Evolutionary conservation across 2,113 vertebrate genomes (phyloP).

Genomic region (Cryptomyrus ogoouensis): DNA sequence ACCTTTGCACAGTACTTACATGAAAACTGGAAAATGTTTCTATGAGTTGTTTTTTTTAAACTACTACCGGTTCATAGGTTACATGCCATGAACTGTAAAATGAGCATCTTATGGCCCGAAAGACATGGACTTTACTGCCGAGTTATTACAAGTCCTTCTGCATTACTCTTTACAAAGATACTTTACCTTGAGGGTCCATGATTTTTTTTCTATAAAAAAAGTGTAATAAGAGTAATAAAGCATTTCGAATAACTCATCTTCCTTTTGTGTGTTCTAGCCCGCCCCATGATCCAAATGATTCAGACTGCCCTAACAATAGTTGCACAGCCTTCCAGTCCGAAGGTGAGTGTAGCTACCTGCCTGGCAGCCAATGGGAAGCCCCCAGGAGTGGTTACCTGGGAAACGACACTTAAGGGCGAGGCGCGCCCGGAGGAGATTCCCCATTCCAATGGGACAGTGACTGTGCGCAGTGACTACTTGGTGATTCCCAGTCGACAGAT

Average conservation of each 20-base stretch:
- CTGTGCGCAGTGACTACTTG: slow-evolving; percentile 85
- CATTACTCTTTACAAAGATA: neutral
- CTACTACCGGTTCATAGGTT: neutral
- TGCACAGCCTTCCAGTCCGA: slow-evolving; percentile 73
- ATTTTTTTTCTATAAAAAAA: neutral
- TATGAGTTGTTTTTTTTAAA: neutral
- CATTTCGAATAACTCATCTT: neutral
- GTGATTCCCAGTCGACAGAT: slow-evolving; percentile 79
- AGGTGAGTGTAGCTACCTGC: slow-evolving; percentile 84
- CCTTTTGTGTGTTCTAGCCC: slow-evolving; percentile 60
- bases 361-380: slow-evolving; percentile 79
- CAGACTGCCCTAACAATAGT: slow-evolving; percentile 70
- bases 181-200: neutral
- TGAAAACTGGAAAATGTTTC: neutral
- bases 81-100: neutral
- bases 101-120: neutral
- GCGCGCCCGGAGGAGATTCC: slow-evolving; percentile 74
- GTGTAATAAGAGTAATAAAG: neutral
- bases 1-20: neutral
- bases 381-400: slow-evolving; percentile 78
- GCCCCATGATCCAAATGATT: slow-evolving; percentile 79
- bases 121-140: neutral
- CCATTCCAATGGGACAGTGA: slow-evolving; percentile 82
- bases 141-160: neutral
- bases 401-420: slow-evolving; percentile 82